Evolutionary conservation across 1,140 invertebrate species (phyloP), one percentile per base, ranked within the genome.

Genomic region (Philopotamus ludificatus): DNA sequence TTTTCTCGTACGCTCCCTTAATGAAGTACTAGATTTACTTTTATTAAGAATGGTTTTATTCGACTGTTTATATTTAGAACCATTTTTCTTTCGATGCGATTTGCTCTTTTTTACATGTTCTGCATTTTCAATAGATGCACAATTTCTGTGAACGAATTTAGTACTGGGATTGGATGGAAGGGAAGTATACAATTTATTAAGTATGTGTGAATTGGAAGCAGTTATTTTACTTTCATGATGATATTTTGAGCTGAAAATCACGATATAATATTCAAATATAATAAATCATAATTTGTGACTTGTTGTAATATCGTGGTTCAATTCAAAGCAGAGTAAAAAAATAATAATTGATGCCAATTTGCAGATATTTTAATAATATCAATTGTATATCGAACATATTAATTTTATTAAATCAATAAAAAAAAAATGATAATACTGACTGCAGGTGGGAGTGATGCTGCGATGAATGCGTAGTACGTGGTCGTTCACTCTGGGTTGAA

Each of bases 401-500:
- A 47, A 47, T 16, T 16, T 47, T 47, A 15, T 20, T n/a, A 47
- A 15, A 47, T 47, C 4, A 47, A 4, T 47, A 47, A 47, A 15
- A 7, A 47, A 12, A 47, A 16, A 15, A 47, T 47, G 18, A 12
- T 1, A 44, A 47, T 65, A 69, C 67, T 65, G 25, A 69, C 67
- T 69, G 67, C 34, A 65, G 20, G 28, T 65, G 63, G 2, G 54
- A 49, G 23, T 65, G 53, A 50, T 65, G 66, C 21, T 69, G 55
- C 4, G 51, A 28, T 20, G 34, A 81, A 72, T 85, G 82, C 41
- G 89, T 90, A 57, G 87, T 88, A 66, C 89, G 82, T 12, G 91
- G 91, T 72, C 91, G 81, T 81, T 95, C 93, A 71, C 91, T 93
- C 78, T 95, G 93, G 61, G 92, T 95, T 71, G 92, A 94, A 78